Conservation (phyloP, 1,140 invertebrate genomes). For the Penaeus chinensis region DNA sequence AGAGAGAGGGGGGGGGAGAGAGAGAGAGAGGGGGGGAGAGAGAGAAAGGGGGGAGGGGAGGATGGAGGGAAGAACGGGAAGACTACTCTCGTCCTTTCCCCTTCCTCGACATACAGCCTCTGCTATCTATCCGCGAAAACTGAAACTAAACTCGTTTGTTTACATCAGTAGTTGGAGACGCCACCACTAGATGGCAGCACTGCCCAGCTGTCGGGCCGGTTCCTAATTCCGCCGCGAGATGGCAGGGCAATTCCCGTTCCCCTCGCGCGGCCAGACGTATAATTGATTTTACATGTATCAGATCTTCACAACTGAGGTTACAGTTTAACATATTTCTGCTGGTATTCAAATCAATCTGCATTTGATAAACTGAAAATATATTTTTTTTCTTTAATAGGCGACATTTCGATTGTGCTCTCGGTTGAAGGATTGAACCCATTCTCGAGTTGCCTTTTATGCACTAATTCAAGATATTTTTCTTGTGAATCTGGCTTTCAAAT, state of each 20-base stretch:
- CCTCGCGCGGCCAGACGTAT: conserved; percentile 9
- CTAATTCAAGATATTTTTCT: too few relatives aligned
- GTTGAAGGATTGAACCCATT: too few relatives aligned
- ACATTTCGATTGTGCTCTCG: too few relatives aligned
- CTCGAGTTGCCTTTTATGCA: too few relatives aligned
- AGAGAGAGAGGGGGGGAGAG: too few relatives aligned
- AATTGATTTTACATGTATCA: background rate
- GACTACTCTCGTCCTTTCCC: too few relatives aligned
- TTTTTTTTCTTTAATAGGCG: too few relatives aligned
- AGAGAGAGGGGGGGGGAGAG: too few relatives aligned
- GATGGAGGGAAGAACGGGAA: too few relatives aligned
- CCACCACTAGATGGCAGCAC: conserved; percentile 24
- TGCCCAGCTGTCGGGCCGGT: background rate
- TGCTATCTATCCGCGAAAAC: conserved; percentile 16
- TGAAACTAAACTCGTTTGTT: conserved; percentile 2
- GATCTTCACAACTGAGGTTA: background rate
- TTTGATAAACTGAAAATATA: too few relatives aligned
- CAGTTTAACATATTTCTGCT: background rate
- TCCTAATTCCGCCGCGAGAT: conserved; percentile 9
- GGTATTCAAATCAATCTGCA: background rate
- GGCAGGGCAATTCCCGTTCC: conserved; percentile 12
- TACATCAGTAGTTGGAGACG: conserved; percentile 29
- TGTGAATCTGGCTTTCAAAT: too few relatives aligned
- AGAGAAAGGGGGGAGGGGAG: too few relatives aligned
- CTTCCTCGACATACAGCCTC: background rate